Base-by-base conservation (phyloP, 2,113 vertebrate genomes). In the Atrichornis clamosus region DNA sequence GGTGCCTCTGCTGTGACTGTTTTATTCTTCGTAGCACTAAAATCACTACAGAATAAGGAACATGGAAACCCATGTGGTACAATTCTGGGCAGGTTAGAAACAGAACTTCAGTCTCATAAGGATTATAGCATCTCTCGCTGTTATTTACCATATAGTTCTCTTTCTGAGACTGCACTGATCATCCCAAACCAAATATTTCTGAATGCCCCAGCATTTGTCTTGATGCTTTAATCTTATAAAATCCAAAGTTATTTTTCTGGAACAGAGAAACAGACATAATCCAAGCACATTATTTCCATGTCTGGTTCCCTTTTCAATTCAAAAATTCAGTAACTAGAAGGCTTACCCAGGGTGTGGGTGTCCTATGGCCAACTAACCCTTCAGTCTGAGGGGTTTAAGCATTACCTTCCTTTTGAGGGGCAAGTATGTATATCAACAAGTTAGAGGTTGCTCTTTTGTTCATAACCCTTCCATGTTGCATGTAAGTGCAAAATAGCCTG, bases 291-390 rank as follows among this genome's bases (percentile, higher is more conserved):
- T 11, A 35, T 72, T 86, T 44, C 20, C 26, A 23, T 11, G 15
- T 11, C 22, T 72, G 6, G 4, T 59, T 80, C 70, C 11, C 21
- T 21, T 42, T 60, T 37, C 35, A 15, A 18, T 52, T 37, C 18
- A 83, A 49, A 53, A 89, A 46, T 42, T 32, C 7, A 15, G 8
- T 37, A 62, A 23, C 7, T 67, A 12, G 27, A 73, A 49, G 6
- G 10, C 5, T 82, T 30, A 74, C 1, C 2, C 2, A 13, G 11
- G 2, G 3, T 33, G 9, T 35, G 13, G 8, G 9, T 49, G 5
- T 53, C 28, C 37, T 50, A 15, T 1, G 1, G 10, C 10, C 15
- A 32, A 9, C 9, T 49, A 28, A 47, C 0, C 3, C 17, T 60
- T 60, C 18, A 32, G 17, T 17, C 13, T 59, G 39, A 53, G 37